Evolutionary conservation across 1,140 invertebrate species (phyloP).

Genomic region (Drosophila sucinea): DNA sequence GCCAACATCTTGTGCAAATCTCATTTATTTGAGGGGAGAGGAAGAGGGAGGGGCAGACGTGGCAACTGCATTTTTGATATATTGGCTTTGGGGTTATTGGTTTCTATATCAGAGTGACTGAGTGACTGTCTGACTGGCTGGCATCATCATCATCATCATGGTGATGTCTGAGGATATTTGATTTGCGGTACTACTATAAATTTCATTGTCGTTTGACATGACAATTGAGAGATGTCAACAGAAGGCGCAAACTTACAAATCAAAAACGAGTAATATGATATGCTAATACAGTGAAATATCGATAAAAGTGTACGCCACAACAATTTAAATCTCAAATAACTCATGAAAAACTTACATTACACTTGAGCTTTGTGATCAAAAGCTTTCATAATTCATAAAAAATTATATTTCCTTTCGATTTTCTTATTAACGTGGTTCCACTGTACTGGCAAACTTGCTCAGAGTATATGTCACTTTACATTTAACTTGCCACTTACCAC

Average conservation of each 20-base stretch:
- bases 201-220: slow-evolving; percentile 70
- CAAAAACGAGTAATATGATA: slow-evolving; percentile 32
- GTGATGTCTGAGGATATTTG: slow-evolving; percentile 43
- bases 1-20: slow-evolving; percentile 65
- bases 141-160: slow-evolving; percentile 23
- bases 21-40: slow-evolving; percentile 42
- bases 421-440: too few species aligned
- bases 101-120: slow-evolving; percentile 42
- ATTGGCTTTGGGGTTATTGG: slow-evolving; percentile 68
- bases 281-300: background rate
- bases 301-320: too few species aligned
- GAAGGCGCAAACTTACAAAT: slow-evolving; percentile 48
- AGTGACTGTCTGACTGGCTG: slow-evolving; percentile 8
- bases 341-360: too few species aligned
- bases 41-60: slow-evolving; percentile 22
- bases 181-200: slow-evolving; percentile 70
- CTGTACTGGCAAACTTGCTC: background rate
- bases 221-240: slow-evolving; percentile 75
- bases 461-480: background rate
- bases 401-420: too few species aligned
- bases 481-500: background rate
- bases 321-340: too few species aligned
- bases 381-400: too few species aligned
- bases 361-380: too few species aligned
- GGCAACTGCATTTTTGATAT: slow-evolving; percentile 76